Evolutionary conservation across 2,113 vertebrate genomes (phyloP), one percentile per base, ranked within the genome.

Genomic region (Sylvicapra grimmia): DNA sequence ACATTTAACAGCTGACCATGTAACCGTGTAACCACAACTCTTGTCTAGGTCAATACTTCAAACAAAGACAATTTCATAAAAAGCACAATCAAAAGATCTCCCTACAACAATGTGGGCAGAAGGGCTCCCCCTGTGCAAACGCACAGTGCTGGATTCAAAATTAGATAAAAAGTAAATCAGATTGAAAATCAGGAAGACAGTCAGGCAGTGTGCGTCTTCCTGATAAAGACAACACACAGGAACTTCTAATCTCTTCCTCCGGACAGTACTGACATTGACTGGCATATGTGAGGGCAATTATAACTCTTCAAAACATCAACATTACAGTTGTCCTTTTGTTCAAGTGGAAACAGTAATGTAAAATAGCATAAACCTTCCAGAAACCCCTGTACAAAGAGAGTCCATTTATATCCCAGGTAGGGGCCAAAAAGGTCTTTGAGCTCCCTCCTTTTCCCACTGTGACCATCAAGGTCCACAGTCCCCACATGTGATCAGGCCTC

Each of bases 271-370:
- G 96, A 97, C 97, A 97, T 96, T 98, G 97, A 96, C 68, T 51
- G 97, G 89, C 80, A 93, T 47, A 86, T 47, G 92, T 51, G 89
- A 98, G 89, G 96, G 44, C 92, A 98, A 97, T 97, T 97, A 98
- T 93, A 95, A 97, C 61, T 88, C 82, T 65, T 97, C 90, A 90
- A 94, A 94, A 83, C n/a, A 96, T 96, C 53, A 3, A 14, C 94
- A 95, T 93, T 89, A 97, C 77, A 25, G 59, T 68, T 90, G 89
- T 63, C 84, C 65, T 97, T 94, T 85, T 72, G 27, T 40, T 86
- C 89, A 92, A 94, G 53, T 63, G 25, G 72, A 96, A 93, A 98
- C 0, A 90, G 68, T 18, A 92, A 95, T 84, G 75, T 33, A 80
- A 93, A 75, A 79, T 15, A 77, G 10, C 54, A 59, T n/a, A 72